Conservation (phyloP, 2,797 vertebrate genomes). For the Schizothorax lantsangensis region DNA sequence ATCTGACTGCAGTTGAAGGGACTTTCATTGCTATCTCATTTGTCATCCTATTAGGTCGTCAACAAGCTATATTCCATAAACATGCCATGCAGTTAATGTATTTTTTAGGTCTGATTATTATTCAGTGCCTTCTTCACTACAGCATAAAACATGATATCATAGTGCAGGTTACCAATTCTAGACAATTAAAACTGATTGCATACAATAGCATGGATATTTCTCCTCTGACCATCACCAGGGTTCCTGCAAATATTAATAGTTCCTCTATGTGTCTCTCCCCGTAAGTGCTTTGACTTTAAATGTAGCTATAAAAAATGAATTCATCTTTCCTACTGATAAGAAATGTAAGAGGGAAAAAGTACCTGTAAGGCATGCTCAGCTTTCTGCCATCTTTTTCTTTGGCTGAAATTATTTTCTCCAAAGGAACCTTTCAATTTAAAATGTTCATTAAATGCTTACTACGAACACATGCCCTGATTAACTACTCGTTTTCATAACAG, state of each 20-base stretch:
- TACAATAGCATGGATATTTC: constrained; percentile 8
- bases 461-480: constrained; percentile 33
- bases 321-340: constrained; percentile 13
- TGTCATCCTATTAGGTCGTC: constrained; percentile 24
- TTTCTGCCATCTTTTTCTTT: constrained; percentile 52
- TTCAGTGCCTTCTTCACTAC: constrained; percentile 33
- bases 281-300: constrained; percentile 18
- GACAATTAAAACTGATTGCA: constrained; percentile 2
- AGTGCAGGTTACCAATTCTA: constrained; percentile 25
- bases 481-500: constrained; percentile 38
- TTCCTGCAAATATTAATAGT: constrained; percentile 1
- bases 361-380: constrained; percentile 49
- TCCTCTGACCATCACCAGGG: neutral
- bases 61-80: constrained; percentile 51
- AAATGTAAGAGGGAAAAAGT: constrained; percentile 38
- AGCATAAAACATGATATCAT: constrained; percentile 15
- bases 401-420: constrained; percentile 33
- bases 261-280: neutral
- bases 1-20: neutral
- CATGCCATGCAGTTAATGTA: constrained; percentile 62
- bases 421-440: constrained; percentile 1
- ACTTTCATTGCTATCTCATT: constrained; percentile 15
- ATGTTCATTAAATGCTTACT: constrained; percentile 32
- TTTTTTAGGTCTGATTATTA: constrained; percentile 38
- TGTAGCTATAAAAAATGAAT: constrained; percentile 37